These are phyloP conservation scores for Poeciliopsis gracilis DNA, from an alignment of 2,797 vertebrate species.

Conservation along the genomic window DNA sequence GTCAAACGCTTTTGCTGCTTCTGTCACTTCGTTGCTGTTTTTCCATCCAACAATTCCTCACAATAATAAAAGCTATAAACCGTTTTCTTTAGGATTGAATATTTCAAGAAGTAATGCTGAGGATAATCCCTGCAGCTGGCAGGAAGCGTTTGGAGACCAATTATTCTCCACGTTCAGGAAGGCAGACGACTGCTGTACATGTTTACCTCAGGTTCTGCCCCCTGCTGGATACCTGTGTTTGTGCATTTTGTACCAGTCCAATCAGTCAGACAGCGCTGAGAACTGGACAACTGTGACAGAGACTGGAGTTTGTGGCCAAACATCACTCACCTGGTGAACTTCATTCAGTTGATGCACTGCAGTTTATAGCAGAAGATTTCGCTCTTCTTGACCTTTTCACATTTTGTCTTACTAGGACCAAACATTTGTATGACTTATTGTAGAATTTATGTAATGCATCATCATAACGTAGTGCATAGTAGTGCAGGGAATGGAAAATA, in stretches of 20 bases:
- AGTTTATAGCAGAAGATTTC: not conserved
- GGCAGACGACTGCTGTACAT: not conserved
- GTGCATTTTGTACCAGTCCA: not conserved
- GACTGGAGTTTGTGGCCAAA: not conserved
- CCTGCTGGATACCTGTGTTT: not conserved
- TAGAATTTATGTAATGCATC: not conserved
- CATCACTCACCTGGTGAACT: not conserved
- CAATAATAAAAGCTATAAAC: not conserved
- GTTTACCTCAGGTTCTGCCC: not conserved
- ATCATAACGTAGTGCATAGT: not conserved
- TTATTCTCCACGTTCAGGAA: not conserved
- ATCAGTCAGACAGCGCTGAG: not conserved
- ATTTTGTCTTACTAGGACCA: not conserved
- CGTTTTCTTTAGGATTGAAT: not conserved
- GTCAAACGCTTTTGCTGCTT: conserved; percentile 10
- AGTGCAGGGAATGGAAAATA: not conserved
- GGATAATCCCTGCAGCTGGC: not conserved
- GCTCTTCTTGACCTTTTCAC: not conserved
- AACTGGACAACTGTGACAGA: not conserved
- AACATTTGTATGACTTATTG: not conserved
- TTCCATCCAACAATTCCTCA: not conserved
- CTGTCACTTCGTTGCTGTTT: not conserved
- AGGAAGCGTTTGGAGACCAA: not conserved
- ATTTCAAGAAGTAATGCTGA: not conserved
- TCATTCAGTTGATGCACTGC: not conserved